Evolutionary conservation across 1,140 invertebrate species (phyloP).

Genomic region (Drosophila nigromelanica): DNA sequence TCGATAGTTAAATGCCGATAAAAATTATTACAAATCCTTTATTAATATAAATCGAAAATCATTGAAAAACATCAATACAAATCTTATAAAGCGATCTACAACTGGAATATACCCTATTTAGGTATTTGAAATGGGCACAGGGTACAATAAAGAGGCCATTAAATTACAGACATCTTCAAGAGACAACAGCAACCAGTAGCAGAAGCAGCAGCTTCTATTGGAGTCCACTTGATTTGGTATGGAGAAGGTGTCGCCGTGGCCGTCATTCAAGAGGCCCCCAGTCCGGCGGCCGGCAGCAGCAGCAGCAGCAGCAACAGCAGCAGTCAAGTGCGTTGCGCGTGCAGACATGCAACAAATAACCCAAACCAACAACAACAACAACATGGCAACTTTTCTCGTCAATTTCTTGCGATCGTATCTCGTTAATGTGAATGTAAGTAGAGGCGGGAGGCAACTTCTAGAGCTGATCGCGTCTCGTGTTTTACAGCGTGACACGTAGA

Average conservation of each 20-base stretch:
- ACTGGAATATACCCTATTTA: too few relatives aligned
- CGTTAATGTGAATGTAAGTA: constrained; percentile 33
- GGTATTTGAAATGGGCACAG: too few relatives aligned
- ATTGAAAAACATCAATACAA: too few relatives aligned
- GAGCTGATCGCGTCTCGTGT: not conserved
- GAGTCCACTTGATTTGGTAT: constrained; percentile 49
- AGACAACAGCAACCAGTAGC: constrained; percentile 9
- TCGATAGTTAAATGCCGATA: too few relatives aligned
- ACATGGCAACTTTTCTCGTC: constrained; percentile 41
- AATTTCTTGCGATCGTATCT: constrained; percentile 55
- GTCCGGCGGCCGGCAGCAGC: constrained; percentile 19
- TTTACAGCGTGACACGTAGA: not conserved
- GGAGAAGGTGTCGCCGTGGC: constrained; percentile 57
- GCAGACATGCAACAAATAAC: constrained; percentile 57
- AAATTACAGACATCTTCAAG: constrained; percentile 59
- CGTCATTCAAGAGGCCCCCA: constrained; percentile 50
- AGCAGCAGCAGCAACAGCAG: constrained; percentile 13
- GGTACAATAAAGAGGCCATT: constrained; percentile 51
- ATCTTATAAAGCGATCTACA: too few relatives aligned
- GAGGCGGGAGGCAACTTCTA: not conserved
- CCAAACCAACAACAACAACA: constrained; percentile 21
- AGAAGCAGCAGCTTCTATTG: constrained; percentile 43
- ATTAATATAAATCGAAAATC: too few relatives aligned
- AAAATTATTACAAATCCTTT: too few relatives aligned
- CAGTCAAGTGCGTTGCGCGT: constrained; percentile 48